Base-by-base conservation (phyloP, 2,797 vertebrate species). In the Hoplostethus mediterraneus region DNA sequence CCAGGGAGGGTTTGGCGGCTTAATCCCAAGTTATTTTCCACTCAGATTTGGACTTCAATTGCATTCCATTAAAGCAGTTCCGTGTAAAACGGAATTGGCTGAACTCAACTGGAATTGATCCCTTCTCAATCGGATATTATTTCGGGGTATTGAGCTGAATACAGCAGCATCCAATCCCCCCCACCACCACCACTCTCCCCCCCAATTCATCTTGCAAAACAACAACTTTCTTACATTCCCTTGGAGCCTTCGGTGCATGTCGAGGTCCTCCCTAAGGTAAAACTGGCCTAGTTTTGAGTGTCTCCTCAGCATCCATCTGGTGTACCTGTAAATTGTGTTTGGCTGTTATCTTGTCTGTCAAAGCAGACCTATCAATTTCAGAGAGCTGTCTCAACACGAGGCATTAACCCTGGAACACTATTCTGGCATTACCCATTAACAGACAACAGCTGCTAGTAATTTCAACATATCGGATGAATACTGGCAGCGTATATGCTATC, bases 301-400 rank as follows among this genome's bases (percentile, higher is more conserved):
- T 71, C 84, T 90, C 81, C 83, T 87, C 85, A 82, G 85, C 84
- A 88, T 90, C 91, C 86, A 89, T 90, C 87, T 89, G 89, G 79
- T 42, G 49, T 51, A 67, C 55, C 77, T 72, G 53, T 81, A 87
- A 90, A 92, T 89, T 90, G 80, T 72, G 69, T 85, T 90, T 82
- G 75, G 80, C 65, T 82, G 78, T 88, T 89, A 88, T 88, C 84
- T 89, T 84, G 83, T 90, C 89, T 76, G 86, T 91, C 90, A 92
- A 80, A 86, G 63, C 83, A 67, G 73, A 44, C 79, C 85, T 84
- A 86, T 92, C 88, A 87, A 85, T 92, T 91, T 84, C 75, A 73
- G 42, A 5, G 30, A 73, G 87, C 75, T 45, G 73, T 68, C 83
- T 86, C 59, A 40, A 83, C 84, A 86, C 80, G 85, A 86, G 83